A percentile compares a stretch with the other conserved stretches of the same genome.
These are phyloP conservation scores for Malachius bipustulatus DNA, from an alignment of 2,888 invertebrate species.

Conservation along the genomic window DNA sequence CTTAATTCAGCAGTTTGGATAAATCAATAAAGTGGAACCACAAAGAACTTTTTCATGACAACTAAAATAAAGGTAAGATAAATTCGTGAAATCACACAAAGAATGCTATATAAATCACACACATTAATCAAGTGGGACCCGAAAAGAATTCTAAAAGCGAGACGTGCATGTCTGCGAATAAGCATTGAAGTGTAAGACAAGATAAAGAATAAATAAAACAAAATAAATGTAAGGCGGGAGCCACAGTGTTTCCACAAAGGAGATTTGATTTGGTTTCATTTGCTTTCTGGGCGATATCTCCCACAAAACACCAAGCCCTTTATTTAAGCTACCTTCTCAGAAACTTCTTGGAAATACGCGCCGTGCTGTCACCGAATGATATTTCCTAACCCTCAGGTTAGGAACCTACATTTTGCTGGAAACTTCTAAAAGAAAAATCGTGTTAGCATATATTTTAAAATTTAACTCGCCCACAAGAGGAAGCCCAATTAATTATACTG, in stretches of 20 bases:
- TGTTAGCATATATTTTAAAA: too few species aligned
- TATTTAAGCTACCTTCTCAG: too few species aligned
- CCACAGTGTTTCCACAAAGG: constrained; percentile 29
- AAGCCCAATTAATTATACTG: too few species aligned
- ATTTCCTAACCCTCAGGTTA: too few species aligned
- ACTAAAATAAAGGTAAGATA: neutral
- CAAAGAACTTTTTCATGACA: neutral
- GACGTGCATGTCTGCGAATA: constrained; percentile 19
- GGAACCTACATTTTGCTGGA: too few species aligned
- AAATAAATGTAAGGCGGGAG: constrained; percentile 29
- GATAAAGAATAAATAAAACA: constrained; percentile 36
- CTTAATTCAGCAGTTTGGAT: too few species aligned
- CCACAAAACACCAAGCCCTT: neutral
- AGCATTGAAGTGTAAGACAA: constrained; percentile 29
- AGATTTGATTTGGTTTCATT: constrained; percentile 26
- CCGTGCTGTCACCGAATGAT: too few species aligned
- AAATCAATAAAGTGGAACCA: too few species aligned
- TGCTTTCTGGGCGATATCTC: constrained; percentile 3
- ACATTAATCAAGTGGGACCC: neutral
- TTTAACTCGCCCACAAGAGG: too few species aligned
- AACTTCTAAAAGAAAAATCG: too few species aligned
- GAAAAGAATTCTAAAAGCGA: constrained; percentile 1
- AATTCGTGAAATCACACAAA: constrained; percentile 1
- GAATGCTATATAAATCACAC: constrained; percentile 1
- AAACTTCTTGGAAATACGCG: too few species aligned